Percentiles rank a stretch among this genome's conserved stretches.
Evolutionary conservation across 2,113 vertebrate species (phyloP).

Genomic region (Toxotes jaculatrix): DNA sequence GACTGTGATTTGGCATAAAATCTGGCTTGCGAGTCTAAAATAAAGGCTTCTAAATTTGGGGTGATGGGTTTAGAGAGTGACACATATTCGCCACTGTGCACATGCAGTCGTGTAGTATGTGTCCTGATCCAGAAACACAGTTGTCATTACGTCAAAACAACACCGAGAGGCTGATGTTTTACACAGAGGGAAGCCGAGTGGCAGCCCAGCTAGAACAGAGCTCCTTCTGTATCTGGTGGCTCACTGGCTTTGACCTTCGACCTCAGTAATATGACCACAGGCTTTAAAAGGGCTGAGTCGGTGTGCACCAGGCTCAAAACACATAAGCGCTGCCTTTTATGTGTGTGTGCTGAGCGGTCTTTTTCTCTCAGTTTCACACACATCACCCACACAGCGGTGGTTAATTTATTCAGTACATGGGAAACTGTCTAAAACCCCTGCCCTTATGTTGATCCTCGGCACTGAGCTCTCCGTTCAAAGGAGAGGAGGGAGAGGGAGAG

Average conservation of each 20-base stretch:
- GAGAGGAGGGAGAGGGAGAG: conserved; percentile 24
- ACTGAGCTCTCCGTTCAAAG: conserved; percentile 43
- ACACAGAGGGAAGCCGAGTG: conserved; percentile 33
- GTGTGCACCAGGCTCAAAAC: conserved; percentile 25
- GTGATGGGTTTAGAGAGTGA: not conserved
- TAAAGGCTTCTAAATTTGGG: conserved; percentile 34
- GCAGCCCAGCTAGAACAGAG: conserved; percentile 56
- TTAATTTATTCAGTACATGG: conserved; percentile 58
- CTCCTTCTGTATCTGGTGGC: conserved; percentile 56
- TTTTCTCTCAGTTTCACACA: not conserved
- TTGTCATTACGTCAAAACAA: conserved; percentile 21
- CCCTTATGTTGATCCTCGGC: conserved; percentile 36
- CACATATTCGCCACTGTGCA: not conserved
- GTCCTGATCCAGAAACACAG: conserved; percentile 13
- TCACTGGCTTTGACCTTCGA: conserved; percentile 69
- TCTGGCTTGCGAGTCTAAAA: conserved; percentile 52
- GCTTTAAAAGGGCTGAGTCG: conserved; percentile 47
- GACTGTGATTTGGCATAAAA: conserved; percentile 30
- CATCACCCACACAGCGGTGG: conserved; percentile 10
- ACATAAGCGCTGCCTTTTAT: conserved; percentile 7
- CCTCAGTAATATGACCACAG: conserved; percentile 65
- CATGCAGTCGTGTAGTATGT: not conserved
- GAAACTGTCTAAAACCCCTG: conserved; percentile 47
- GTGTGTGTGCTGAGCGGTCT: conserved; percentile 8
- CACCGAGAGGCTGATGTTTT: conserved; percentile 39